Evolutionary conservation across 2,797 vertebrate genomes (phyloP).

Genomic region (Sphaeramia orbicularis): DNA sequence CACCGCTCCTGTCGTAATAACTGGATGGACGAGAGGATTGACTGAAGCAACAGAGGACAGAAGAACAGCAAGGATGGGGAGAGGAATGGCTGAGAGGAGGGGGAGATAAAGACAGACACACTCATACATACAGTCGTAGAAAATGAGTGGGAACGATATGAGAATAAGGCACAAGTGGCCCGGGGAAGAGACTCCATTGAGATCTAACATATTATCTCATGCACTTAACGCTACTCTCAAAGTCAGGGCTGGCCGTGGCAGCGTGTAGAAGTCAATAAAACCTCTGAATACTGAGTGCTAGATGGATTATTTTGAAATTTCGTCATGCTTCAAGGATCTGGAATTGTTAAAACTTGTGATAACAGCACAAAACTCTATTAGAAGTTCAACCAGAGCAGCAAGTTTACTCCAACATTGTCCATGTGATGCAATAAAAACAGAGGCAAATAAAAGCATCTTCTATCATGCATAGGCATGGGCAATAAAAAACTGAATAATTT

Average conservation of each 20-base stretch:
- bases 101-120: slow-evolving; percentile 28
- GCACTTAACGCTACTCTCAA: slow-evolving; percentile 44
- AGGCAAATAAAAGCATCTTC: too few relatives aligned
- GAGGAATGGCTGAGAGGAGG: slow-evolving; percentile 25
- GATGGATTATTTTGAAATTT: slow-evolving; percentile 40
- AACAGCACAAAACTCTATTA: background rate
- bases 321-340: slow-evolving; percentile 30
- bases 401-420: background rate
- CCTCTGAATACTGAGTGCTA: slow-evolving; percentile 46
- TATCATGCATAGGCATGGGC: too few relatives aligned
- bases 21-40: slow-evolving; percentile 25
- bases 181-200: slow-evolving; percentile 34
- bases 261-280: slow-evolving; percentile 40
- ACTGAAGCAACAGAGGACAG: slow-evolving; percentile 2
- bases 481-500: too few relatives aligned
- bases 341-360: slow-evolving; percentile 31
- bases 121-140: slow-evolving; percentile 5
- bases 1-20: slow-evolving; percentile 53
- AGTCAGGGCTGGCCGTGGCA: slow-evolving; percentile 37
- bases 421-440: too few relatives aligned
- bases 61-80: slow-evolving; percentile 2
- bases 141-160: slow-evolving; percentile 16
- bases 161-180: slow-evolving; percentile 28
- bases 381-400: background rate
- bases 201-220: slow-evolving; percentile 49